Evolutionary conservation across 2,888 invertebrate species (phyloP).

Genomic region (Barypeithes pellucidus): DNA sequence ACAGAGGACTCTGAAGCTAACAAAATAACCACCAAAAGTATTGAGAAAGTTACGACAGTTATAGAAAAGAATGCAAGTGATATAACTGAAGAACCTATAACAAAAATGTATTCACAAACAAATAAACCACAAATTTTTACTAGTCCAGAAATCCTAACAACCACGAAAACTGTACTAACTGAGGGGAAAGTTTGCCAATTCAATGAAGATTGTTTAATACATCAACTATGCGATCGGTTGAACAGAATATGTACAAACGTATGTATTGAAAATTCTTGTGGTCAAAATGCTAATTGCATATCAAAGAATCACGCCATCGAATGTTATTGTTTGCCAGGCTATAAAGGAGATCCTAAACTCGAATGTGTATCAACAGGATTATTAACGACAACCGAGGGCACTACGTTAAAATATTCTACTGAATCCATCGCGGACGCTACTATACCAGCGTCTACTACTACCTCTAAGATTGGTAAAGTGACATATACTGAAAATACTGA

Average conservation of each 20-base stretch:
- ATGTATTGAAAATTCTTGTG: conserved; percentile 85
- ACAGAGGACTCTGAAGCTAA: background rate
- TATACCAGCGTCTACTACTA: background rate
- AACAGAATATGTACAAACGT: conserved; percentile 89
- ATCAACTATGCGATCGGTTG: conserved; percentile 86
- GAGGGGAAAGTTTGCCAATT: conserved; percentile 81
- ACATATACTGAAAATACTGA: background rate
- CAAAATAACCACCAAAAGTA: background rate
- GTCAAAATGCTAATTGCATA: conserved; percentile 85
- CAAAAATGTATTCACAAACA: no score
- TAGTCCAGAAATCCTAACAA: background rate
- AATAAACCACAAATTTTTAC: background rate
- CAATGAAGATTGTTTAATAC: conserved; percentile 91
- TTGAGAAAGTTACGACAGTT: no score
- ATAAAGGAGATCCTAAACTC: conserved; percentile 24
- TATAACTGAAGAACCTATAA: no score
- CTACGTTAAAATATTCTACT: no score
- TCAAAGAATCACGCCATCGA: conserved; percentile 83
- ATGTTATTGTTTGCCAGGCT: conserved; percentile 82
- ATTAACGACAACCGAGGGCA: background rate
- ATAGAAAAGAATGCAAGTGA: no score
- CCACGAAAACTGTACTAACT: background rate
- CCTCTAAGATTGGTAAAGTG: background rate
- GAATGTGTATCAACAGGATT: background rate
- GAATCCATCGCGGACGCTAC: background rate